Base-by-base conservation (phyloP, 2,113 vertebrate genomes). In the Nannospalax galili region DNA sequence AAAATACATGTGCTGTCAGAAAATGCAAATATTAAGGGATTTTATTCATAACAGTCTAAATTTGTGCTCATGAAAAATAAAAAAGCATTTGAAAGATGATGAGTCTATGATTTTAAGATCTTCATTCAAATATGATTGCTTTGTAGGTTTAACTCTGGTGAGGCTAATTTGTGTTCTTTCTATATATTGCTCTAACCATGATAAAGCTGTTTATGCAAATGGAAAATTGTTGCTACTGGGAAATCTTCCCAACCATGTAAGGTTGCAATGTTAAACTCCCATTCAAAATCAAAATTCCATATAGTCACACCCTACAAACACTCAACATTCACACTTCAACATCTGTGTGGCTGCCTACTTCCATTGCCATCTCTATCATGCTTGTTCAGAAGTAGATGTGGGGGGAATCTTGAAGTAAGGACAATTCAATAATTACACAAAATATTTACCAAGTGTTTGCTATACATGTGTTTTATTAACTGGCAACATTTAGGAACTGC, bases 41-140 rank as follows among this genome's bases (percentile, higher is more conserved):
- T 95, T 98, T 91, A 88, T 90, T 97, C 93, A 94, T 95, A 98
- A 96, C 24, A 40, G 28, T 26, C 81, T 96, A 92, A 96, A 96
- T 97, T 81, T 97, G 79, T 96, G 96, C 95, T 69, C 62, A n/a
- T 90, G 93, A 94, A 96, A 96, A 64, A 96, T 92, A 58, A 89
- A 97, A n/a, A 95, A 96, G 81, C 77, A 85, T 87, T 92, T 92
- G 84, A 86, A 95, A 96, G 91, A 84, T 81, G 96, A 75, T 90
- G 78, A 96, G 84, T 84, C 75, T 90, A 58, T 96, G 94, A 96
- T 97, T 96, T 97, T 94, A 73, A 82, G 93, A 58, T 74, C 28
- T 78, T 97, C 96, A 84, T 96, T 95, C 77, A 91, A 88, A 95
- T 91, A 90, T 94, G 95, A 94, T 94, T 96, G 86, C 52, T 97